Base-by-base conservation (phyloP, 2,797 vertebrate species). In the Cuculus canorus region DNA sequence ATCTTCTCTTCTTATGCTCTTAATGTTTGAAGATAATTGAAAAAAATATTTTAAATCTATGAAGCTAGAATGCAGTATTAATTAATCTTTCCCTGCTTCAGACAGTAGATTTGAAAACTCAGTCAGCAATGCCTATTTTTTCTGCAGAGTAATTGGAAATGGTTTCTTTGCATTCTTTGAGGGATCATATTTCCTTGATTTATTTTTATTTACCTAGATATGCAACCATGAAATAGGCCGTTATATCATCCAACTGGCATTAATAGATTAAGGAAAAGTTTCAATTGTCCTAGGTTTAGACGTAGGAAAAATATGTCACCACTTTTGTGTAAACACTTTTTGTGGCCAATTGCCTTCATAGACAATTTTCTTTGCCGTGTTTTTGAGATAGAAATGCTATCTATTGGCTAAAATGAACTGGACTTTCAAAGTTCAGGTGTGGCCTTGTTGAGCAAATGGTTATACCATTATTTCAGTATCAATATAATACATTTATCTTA, bases 71-170 rank as follows among this genome's bases (percentile, higher is more conserved):
- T 97, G 82, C 94, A 97, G 95, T 97, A 97, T 97, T 96, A 96
- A 90, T 93, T 64, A 94, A 70, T 95, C 88, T 96, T 96, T 96
- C 86, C 81, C 90, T 95, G 93, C 96, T 98, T 98, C 97, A 96
- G 93, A 96, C 92, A 96, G 89, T 95, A 93, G 93, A 94, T 97
- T 97, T 94, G 88, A 96, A 97, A 96, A 71, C 35, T 86, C 87
- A 96, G 83, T 97, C 95, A 96, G 86, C 90, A 97, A 96, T 93
- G 93, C 88, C 94, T 96, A 96, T 97, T 96, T 89, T 96, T 75
- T 91, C 86, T 95, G 69, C 25, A 21, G 17, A 64, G 18, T 23
- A 68, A 41, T 13, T 72, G 7, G 14, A 85, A 57, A 24, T n/a
- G 8, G 3, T 64, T 82, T 73, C n/a, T 79, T 61, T 75, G 13